Conservation (phyloP, 2,888 invertebrate genomes). For the Girardia tigrina region DNA sequence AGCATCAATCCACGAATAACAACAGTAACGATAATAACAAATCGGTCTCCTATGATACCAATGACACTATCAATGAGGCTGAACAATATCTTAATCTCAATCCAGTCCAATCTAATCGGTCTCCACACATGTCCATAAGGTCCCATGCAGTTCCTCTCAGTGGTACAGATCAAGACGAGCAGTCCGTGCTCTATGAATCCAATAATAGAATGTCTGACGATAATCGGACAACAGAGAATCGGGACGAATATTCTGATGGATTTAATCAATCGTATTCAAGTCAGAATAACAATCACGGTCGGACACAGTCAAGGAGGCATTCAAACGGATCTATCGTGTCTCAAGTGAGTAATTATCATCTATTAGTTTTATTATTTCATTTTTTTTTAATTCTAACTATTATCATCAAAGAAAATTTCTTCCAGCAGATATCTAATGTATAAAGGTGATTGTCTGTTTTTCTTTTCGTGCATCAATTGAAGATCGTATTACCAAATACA, state of each 20-base stretch:
- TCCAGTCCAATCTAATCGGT: constrained; percentile 18
- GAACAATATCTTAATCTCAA: constrained; percentile 21
- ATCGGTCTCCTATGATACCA: neutral
- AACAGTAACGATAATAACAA: neutral
- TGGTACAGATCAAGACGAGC: neutral
- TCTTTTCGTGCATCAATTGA: too few species aligned
- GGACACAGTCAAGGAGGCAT: neutral
- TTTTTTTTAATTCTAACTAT: too few species aligned
- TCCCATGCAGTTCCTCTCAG: neutral
- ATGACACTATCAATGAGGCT: neutral
- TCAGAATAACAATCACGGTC: neutral
- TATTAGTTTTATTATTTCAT: too few species aligned
- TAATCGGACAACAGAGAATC: neutral
- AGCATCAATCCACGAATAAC: neutral
- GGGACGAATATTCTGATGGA: neutral
- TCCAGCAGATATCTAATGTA: too few species aligned
- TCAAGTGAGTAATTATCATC: too few species aligned
- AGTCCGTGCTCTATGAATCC: neutral
- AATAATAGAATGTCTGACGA: neutral
- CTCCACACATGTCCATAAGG: neutral
- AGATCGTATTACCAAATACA: too few species aligned
- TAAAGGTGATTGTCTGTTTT: too few species aligned
- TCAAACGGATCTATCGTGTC: neutral
- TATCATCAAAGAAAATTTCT: too few species aligned
- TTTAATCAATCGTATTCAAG: neutral